Evolutionary conservation across 2,113 vertebrate species (phyloP), one percentile per base, ranked within the genome.

Genomic region (Etheostoma spectabile): DNA sequence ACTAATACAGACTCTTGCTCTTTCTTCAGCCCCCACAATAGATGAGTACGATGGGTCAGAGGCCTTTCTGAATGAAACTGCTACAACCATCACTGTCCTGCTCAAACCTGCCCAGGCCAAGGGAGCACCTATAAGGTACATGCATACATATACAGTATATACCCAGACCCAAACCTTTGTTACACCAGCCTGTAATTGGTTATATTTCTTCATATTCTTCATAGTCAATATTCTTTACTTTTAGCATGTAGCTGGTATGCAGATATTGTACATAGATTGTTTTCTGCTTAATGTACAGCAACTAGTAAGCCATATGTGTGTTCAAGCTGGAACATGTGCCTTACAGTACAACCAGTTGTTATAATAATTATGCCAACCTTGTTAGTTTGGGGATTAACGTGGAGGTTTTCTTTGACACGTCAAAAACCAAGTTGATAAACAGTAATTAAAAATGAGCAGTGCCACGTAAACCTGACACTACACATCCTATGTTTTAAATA

Each of bases 41-140:
- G 97, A 98, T 3, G 98, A 99, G 90, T 99, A 99, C 1, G 98
- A 99, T 88, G 97, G 97, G 12, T 88, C 96, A 0, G 98, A 99
- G 88, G 97, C 98, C 0, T 97, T 96, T 84, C 95, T 99, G 85
- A 99, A 99, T 88, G 98, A 99, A 95, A 99, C 98, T 0, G 97
- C 97, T 49, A 99, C 98, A 74, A 99, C 98, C 22, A 99, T 99
- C 91, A 99, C 98, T 21, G 97, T 99, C 1, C 93, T 99, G 71
- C 92, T 99, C 77, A 98, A 98, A 95, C 98, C 98, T 1, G 98
- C 98, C 2, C 97, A 99, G 86, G 98, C 98, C 66, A 99, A 99
- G 92, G 98, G 98, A 83, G 98, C 98, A 77, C 98, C 98, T 18
- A 98, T 99, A 94, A 99, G 98, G 98, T 98, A 86, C 3, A 33